Evolutionary conservation across 1,140 invertebrate genomes (phyloP).

Genomic region (Micrasema longulum): DNA sequence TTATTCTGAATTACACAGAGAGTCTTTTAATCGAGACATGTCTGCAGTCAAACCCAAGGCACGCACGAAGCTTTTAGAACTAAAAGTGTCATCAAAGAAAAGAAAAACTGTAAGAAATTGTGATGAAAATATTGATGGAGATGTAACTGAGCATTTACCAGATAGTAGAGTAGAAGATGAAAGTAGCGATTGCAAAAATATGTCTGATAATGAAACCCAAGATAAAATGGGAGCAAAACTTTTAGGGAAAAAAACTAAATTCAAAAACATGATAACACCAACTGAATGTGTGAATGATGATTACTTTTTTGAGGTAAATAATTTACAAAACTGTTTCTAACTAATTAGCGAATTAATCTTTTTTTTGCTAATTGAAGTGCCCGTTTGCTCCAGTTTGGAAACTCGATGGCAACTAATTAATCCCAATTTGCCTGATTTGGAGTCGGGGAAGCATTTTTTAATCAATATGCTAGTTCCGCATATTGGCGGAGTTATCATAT

Average conservation of each 20-base stretch:
- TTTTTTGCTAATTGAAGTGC: background rate
- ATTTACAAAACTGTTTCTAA: background rate
- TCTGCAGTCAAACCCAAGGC: too few species aligned
- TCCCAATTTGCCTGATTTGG: background rate
- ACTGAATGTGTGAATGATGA: constrained; percentile 1
- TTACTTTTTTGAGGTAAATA: constrained; percentile 6
- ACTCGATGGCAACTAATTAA: background rate
- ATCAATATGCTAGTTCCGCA: too few species aligned
- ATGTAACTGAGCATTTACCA: background rate
- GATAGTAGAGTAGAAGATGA: background rate
- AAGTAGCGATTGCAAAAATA: background rate
- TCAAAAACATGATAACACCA: background rate
- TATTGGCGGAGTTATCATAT: too few species aligned
- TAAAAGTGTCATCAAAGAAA: background rate
- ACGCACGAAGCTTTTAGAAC: too few species aligned
- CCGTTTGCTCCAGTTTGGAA: too few species aligned
- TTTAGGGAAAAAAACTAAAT: background rate
- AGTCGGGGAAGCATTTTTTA: background rate
- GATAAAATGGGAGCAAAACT: background rate
- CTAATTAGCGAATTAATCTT: background rate
- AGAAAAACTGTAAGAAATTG: background rate
- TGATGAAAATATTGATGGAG: background rate
- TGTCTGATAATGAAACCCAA: background rate
- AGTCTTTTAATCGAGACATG: too few species aligned
- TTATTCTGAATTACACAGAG: too few species aligned